Conservation (phyloP, 2,113 vertebrate species). For the Corythoichthys haematopterus region DNA sequence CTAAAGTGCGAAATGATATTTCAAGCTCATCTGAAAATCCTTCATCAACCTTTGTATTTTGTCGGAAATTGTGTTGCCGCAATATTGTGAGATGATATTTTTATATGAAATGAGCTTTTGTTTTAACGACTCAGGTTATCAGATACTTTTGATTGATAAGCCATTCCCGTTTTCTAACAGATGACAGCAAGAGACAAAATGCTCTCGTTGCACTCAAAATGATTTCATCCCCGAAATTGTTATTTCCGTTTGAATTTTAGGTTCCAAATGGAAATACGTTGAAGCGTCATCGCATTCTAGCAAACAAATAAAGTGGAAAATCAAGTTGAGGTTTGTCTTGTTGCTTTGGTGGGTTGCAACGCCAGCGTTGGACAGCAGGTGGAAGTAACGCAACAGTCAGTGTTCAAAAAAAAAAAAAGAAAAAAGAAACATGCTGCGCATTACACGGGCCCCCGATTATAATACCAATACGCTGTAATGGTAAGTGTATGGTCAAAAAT, state of each 20-base stretch:
- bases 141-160: conserved; percentile 57
- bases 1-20: too few species aligned
- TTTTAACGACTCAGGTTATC: conserved; percentile 67
- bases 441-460: too few species aligned
- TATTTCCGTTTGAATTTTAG: conserved; percentile 15
- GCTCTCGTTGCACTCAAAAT: too few species aligned
- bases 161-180: conserved; percentile 43
- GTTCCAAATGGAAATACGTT: conserved; percentile 39
- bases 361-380: conserved; percentile 43
- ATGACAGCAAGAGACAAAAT: conserved; percentile 31
- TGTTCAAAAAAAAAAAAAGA: too few species aligned
- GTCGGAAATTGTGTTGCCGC: conserved; percentile 7
- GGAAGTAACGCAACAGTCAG: conserved; percentile 52
- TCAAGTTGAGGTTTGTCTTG: conserved; percentile 1
- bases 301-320: conserved; percentile 64
- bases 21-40: too few species aligned
- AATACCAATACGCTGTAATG: too few species aligned
- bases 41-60: too few species aligned
- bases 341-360: neutral
- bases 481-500: too few species aligned
- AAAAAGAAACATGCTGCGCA: too few species aligned
- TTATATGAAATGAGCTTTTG: conserved; percentile 53
- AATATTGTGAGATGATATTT: conserved; percentile 67
- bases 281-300: conserved; percentile 53
- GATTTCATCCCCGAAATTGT: too few species aligned